phyloP scores from a whole-genome alignment of 2,113 vertebrate species.

The Coptodon bakossiorum region DNA sequence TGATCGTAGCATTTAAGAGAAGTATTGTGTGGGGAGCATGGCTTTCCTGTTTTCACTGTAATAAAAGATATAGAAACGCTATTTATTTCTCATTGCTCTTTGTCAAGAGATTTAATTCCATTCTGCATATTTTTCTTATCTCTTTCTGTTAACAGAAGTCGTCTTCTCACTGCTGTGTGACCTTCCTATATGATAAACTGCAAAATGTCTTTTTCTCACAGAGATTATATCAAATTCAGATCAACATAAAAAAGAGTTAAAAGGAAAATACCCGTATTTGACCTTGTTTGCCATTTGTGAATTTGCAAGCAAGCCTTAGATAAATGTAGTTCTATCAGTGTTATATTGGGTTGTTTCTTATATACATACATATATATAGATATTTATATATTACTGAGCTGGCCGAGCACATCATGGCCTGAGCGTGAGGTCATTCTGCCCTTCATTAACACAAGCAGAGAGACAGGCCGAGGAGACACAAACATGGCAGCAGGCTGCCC shows the following conservation, averaged over 20 bases:
- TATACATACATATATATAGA: background rate
- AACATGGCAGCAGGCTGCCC: background rate
- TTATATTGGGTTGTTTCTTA: background rate
- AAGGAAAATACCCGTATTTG: background rate
- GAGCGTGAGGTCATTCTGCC: constrained; percentile 25
- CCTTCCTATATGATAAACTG: background rate
- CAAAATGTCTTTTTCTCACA: background rate
- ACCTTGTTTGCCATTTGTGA: background rate
- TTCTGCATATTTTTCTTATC: background rate
- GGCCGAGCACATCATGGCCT: background rate
- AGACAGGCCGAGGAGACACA: background rate
- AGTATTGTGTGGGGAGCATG: background rate
- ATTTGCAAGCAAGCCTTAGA: background rate
- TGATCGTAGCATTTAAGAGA: background rate
- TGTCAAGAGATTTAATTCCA: background rate
- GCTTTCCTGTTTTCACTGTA: background rate
- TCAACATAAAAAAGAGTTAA: background rate
- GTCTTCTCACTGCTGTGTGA: background rate
- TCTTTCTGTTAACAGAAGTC: background rate
- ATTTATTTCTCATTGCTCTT: background rate
- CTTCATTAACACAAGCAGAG: constrained; percentile 25
- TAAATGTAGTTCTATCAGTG: background rate
- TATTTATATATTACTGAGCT: background rate
- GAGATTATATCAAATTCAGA: background rate
- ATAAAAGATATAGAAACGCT: background rate